These are phyloP conservation scores for Drosophila bocki DNA, from an alignment of 1,140 invertebrate genomes.

Conservation along the genomic window DNA sequence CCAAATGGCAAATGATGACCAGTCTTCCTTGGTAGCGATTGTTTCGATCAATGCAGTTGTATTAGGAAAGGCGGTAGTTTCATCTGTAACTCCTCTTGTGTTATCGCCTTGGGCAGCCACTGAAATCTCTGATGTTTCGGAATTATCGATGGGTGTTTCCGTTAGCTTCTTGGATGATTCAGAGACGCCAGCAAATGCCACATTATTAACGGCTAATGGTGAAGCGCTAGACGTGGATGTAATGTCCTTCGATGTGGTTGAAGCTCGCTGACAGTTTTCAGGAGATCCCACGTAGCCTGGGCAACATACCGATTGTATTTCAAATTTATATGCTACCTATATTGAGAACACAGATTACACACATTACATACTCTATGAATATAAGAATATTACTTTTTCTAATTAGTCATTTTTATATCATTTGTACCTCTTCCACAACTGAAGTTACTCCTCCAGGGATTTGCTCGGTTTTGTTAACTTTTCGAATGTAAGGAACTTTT, in stretches of 20 bases:
- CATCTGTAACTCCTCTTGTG: neutral
- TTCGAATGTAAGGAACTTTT: neutral
- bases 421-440: neutral
- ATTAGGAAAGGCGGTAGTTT: neutral
- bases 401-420: neutral
- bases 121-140: neutral
- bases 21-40: neutral
- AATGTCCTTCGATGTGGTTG: neutral
- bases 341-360: neutral
- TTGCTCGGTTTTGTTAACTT: neutral
- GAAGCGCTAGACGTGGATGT: too few relatives aligned
- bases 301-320: neutral
- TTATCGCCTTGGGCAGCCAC: neutral
- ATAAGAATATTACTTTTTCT: too few relatives aligned
- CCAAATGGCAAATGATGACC: neutral
- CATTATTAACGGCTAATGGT: neutral
- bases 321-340: neutral
- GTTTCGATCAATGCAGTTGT: neutral
- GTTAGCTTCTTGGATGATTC: neutral
- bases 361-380: neutral
- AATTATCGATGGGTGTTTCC: neutral
- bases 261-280: neutral
- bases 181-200: neutral
- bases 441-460: slow-evolving; percentile 4
- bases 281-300: neutral